Conservation (phyloP, 2,888 invertebrate species). For the Melanchra persicariae region DNA sequence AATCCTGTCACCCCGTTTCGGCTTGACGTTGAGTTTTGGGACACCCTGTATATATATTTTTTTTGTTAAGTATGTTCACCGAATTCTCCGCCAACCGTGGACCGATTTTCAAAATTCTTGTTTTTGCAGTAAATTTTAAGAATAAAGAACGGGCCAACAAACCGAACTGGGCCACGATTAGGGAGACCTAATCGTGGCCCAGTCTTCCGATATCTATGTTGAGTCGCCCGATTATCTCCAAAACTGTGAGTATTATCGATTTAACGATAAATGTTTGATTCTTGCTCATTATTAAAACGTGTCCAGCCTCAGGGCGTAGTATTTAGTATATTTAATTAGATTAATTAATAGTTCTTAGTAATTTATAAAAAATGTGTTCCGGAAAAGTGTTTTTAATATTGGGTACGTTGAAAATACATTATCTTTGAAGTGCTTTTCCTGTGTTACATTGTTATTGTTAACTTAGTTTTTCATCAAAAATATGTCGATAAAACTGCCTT, state of each 20-base stretch:
- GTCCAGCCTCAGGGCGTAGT: conserved; percentile 17
- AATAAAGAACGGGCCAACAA: too few species aligned
- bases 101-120: too few species aligned
- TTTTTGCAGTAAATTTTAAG: too few species aligned
- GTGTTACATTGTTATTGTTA: neutral
- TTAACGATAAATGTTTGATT: neutral
- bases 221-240: conserved; percentile 20
- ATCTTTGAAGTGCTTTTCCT: neutral
- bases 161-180: too few species aligned
- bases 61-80: too few species aligned
- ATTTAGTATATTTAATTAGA: conserved; percentile 20
- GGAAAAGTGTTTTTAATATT: conserved; percentile 41
- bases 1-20: too few species aligned
- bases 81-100: too few species aligned
- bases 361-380: conserved; percentile 36
- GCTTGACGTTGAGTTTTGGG: too few species aligned
- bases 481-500: too few species aligned
- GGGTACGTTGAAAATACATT: conserved; percentile 42
- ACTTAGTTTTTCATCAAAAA: neutral
- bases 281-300: conserved; percentile 14
- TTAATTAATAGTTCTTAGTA: conserved; percentile 4
- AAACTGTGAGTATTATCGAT: conserved; percentile 23
- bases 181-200: too few species aligned
- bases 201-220: conserved; percentile 2
- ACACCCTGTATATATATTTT: too few species aligned